Evolutionary conservation across 1,140 invertebrate species (phyloP).

Genomic region (Bombus polaris): DNA sequence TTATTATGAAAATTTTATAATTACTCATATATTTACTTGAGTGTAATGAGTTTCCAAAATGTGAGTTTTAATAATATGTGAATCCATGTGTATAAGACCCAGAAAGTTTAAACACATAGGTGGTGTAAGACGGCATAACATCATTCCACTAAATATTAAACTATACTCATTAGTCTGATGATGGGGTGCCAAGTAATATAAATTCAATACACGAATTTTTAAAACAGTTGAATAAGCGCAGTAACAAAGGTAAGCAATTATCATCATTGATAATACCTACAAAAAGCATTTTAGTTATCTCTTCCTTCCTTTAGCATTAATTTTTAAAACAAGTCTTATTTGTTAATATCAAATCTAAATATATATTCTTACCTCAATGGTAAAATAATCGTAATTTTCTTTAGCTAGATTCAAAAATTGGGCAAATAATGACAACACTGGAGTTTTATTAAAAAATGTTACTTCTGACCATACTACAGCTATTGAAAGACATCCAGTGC

Average conservation of each 20-base stretch:
- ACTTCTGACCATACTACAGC: constrained; percentile 99
- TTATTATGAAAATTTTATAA: background rate
- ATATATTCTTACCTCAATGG: constrained; percentile 92
- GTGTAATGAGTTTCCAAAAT: constrained; percentile 94
- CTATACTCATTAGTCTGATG: constrained; percentile 99
- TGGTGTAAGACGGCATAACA: constrained; percentile 97
- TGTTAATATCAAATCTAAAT: constrained; percentile 19
- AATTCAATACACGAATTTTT: constrained; percentile 97
- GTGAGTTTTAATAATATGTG: constrained; percentile 94
- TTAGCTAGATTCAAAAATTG: constrained; percentile 93
- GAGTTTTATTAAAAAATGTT: constrained; percentile 96
- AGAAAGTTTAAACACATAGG: constrained; percentile 99
- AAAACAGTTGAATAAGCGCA: constrained; percentile 99
- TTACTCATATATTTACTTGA: constrained; percentile 83
- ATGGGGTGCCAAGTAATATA: constrained; percentile 98
- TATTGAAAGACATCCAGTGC: constrained; percentile 91
- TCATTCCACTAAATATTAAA: constrained; percentile 98
- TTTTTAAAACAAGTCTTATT: constrained; percentile 22
- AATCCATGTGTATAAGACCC: constrained; percentile 98
- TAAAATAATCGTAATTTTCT: constrained; percentile 94
- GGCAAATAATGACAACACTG: constrained; percentile 97
- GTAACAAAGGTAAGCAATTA: constrained; percentile 97
- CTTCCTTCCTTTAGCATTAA: background rate
- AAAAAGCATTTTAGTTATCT: constrained; percentile 67
- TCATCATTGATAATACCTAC: constrained; percentile 92